phyloP scores from a whole-genome alignment of 2,113 vertebrate species.

The Serinus canaria region DNA sequence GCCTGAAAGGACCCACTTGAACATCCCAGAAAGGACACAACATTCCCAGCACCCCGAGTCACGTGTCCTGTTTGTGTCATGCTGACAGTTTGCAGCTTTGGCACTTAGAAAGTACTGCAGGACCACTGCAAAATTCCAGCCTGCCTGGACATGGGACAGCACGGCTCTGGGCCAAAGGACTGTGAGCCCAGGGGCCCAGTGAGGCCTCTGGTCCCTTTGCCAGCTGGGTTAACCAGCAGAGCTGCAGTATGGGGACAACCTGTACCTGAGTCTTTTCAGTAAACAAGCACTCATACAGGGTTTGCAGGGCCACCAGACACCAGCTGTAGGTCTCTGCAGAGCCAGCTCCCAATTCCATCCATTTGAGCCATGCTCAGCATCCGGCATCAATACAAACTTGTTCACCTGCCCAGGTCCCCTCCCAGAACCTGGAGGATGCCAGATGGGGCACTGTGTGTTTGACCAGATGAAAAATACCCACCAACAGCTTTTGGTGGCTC shows the following conservation, averaged over 20 bases:
- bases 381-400: background rate
- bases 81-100: background rate
- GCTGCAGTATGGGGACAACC: background rate
- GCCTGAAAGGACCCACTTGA: slow-evolving; percentile 36
- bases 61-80: background rate
- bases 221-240: background rate
- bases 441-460: accelerated
- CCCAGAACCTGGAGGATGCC: background rate
- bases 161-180: background rate
- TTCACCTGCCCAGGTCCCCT: background rate
- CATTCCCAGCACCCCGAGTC: background rate
- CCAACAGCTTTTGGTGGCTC: background rate
- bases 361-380: background rate
- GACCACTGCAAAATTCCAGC: background rate
- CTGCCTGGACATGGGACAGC: background rate
- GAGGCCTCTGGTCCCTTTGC: accelerated
- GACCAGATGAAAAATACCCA: background rate
- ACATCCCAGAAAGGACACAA: background rate
- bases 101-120: background rate
- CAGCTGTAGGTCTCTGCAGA: background rate
- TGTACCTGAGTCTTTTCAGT: background rate
- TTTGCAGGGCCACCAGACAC: background rate
- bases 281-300: background rate
- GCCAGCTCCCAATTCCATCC: background rate
- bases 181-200: background rate